Conservation (phyloP, 1,140 invertebrate species). For the Steinernema khuongi region DNA sequence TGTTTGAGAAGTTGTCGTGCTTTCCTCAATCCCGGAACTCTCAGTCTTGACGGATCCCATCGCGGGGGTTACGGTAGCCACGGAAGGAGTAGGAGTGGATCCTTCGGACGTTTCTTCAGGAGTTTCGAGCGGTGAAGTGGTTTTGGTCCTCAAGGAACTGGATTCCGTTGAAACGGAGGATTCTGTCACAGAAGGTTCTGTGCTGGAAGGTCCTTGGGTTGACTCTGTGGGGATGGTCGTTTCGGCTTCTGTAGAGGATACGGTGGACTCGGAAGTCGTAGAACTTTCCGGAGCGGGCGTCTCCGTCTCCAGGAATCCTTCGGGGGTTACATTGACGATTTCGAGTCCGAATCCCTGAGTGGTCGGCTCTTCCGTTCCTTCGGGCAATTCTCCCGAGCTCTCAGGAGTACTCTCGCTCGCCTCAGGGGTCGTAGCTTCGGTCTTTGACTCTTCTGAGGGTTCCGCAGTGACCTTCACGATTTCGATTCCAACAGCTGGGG, state of each 20-base stretch:
- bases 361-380: background rate
- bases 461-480: background rate
- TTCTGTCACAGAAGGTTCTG: background rate
- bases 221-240: background rate
- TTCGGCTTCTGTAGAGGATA: background rate
- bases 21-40: no score
- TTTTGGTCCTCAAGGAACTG: background rate
- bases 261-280: background rate
- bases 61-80: no score
- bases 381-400: no score
- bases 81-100: background rate
- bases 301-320: background rate
- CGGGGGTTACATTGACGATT: background rate
- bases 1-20: no score
- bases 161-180: background rate
- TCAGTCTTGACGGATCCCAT: no score
- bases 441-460: background rate
- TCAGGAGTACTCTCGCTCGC: no score
- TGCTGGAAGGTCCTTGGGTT: no score
- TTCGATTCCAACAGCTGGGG: background rate
- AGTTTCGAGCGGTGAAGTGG: background rate
- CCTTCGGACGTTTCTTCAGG: background rate
- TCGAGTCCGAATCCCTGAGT: background rate
- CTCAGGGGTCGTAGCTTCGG: no score
- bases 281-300: background rate